Conservation (phyloP, 1,140 invertebrate genomes). For the Ostrea denselamellosa region DNA sequence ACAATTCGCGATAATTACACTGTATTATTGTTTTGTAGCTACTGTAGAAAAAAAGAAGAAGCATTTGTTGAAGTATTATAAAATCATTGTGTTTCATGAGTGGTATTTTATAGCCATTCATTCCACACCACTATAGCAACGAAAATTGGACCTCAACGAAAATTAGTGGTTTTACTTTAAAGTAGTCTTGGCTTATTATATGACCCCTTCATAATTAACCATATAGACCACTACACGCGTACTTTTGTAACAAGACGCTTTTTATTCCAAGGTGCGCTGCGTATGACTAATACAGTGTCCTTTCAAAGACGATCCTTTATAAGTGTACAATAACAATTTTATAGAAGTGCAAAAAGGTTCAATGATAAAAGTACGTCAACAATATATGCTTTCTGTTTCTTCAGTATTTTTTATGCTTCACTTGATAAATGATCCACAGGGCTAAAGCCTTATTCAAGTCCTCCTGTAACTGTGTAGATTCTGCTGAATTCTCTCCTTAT, state of each 20-base stretch:
- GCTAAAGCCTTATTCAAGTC: not conserved
- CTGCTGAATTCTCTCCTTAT: not conserved
- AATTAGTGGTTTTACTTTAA: too few relatives aligned
- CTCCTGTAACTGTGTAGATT: not conserved
- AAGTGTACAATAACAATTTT: not conserved
- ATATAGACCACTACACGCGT: not conserved
- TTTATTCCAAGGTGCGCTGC: not conserved
- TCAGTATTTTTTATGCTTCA: not conserved
- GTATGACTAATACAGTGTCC: not conserved
- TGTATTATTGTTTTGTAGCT: too few relatives aligned
- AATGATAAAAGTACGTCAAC: not conserved
- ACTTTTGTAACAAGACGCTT: not conserved
- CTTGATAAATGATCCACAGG: not conserved
- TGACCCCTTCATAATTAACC: not conserved
- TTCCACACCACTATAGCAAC: too few relatives aligned
- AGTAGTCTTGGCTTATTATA: too few relatives aligned
- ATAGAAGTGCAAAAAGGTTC: not conserved
- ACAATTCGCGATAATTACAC: too few relatives aligned
- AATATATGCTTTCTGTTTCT: not conserved
- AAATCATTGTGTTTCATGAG: too few relatives aligned
- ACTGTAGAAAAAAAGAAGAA: too few relatives aligned
- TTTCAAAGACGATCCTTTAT: not conserved
- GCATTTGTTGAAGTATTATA: too few relatives aligned
- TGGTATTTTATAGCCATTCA: too few relatives aligned
- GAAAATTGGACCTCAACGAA: too few relatives aligned